Conservation (phyloP, 2,113 vertebrate species). For the Semnornis frantzii region DNA sequence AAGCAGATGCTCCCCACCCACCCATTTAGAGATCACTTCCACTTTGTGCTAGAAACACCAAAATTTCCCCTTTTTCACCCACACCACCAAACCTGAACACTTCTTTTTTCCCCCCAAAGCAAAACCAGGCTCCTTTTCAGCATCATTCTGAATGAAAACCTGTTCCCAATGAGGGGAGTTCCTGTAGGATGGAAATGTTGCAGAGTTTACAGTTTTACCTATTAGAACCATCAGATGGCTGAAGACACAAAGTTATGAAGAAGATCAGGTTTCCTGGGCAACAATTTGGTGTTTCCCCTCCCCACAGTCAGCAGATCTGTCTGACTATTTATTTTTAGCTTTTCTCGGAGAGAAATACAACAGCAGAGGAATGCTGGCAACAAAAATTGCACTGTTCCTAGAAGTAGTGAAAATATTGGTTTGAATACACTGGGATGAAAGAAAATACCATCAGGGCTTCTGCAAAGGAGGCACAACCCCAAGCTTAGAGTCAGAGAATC, state of each 20-base stretch:
- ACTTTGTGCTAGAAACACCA: background rate
- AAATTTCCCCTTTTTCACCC: background rate
- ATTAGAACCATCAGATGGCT: background rate
- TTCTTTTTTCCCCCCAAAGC: background rate
- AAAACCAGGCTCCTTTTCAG: background rate
- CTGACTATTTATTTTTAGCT: conserved; percentile 42
- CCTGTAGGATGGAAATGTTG: background rate
- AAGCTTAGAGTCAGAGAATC: background rate
- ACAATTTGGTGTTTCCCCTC: conserved; percentile 16
- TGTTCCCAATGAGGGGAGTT: background rate
- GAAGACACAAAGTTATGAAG: conserved; percentile 15
- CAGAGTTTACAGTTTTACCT: background rate
- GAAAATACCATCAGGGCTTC: background rate
- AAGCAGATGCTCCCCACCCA: rapidly evolving
- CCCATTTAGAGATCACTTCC: background rate
- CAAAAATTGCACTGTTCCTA: background rate
- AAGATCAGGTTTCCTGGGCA: conserved; percentile 46
- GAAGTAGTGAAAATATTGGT: background rate
- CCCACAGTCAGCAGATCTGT: conserved; percentile 49
- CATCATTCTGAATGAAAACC: background rate
- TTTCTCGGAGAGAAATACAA: conserved; percentile 13
- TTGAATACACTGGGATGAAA: background rate
- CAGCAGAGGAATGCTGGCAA: background rate
- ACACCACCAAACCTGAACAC: background rate
- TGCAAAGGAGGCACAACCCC: background rate